These are phyloP conservation scores for Drosophila neonasuta DNA, from an alignment of 2,888 invertebrate genomes.

Conservation along the genomic window DNA sequence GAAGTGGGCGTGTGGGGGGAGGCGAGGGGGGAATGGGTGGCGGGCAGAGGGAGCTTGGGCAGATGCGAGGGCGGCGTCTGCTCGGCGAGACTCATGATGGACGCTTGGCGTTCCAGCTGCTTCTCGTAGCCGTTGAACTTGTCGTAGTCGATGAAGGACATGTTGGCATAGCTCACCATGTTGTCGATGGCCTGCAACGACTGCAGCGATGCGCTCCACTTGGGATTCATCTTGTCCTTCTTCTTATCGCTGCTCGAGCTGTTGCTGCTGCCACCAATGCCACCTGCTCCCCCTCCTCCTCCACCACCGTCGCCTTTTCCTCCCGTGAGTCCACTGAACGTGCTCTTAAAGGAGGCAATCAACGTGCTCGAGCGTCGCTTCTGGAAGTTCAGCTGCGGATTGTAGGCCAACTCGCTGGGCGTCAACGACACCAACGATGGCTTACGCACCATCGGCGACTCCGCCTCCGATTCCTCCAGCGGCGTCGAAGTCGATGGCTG, in stretches of 20 bases:
- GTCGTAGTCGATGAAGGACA: slow-evolving; percentile 84
- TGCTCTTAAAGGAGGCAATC: slow-evolving; percentile 78
- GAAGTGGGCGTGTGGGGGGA: slow-evolving; percentile 31
- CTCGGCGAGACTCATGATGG: slow-evolving; percentile 75
- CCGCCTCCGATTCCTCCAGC: slow-evolving; percentile 41
- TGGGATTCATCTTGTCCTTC: slow-evolving; percentile 80
- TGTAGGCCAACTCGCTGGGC: slow-evolving; percentile 47
- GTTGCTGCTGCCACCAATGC: slow-evolving; percentile 8
- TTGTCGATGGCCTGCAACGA: slow-evolving; percentile 84
- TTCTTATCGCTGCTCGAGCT: slow-evolving; percentile 67
- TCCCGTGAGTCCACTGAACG: slow-evolving; percentile 59
- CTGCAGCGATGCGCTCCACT: slow-evolving; percentile 84
- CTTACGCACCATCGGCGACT: slow-evolving; percentile 45
- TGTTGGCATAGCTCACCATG: slow-evolving; percentile 84
- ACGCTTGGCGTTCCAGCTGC: slow-evolving; percentile 79
- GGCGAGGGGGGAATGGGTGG: slow-evolving; percentile 27
- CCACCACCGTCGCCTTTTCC: background rate
- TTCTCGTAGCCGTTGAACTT: slow-evolving; percentile 83
- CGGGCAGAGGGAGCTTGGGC: slow-evolving; percentile 43
- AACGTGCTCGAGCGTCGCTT: slow-evolving; percentile 79
- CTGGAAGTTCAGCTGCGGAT: slow-evolving; percentile 79
- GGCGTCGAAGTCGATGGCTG: slow-evolving; percentile 73
- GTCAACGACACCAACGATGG: slow-evolving; percentile 61
- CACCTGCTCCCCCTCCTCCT: background rate
- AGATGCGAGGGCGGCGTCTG: slow-evolving; percentile 24